A percentile compares a stretch with the other conserved stretches of the same genome.
phyloP scores from a whole-genome alignment of 2,113 vertebrate species.

The Gallinago jamesoni region DNA sequence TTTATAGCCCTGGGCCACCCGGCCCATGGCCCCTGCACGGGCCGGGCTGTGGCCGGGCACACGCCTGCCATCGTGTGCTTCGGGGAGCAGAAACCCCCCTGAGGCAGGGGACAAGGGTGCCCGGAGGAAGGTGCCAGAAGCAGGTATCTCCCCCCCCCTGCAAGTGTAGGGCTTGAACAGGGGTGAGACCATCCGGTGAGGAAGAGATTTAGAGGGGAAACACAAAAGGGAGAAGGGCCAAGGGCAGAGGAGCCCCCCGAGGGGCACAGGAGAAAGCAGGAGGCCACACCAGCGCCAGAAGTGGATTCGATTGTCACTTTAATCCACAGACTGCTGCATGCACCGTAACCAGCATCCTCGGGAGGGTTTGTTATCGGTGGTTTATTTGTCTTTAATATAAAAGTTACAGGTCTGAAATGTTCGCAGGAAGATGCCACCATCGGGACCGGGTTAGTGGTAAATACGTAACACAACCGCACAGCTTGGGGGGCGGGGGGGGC shows the following conservation, averaged over 20 bases:
- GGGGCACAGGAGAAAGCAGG: not conserved
- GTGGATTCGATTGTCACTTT: slow-evolving; percentile 51
- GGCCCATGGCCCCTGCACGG: fast-evolving
- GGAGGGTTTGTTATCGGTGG: not conserved
- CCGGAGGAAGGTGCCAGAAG: not conserved
- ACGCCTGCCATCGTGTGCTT: fast-evolving
- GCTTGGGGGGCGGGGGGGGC: not conserved
- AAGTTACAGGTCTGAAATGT: slow-evolving; percentile 74
- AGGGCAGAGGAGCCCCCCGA: fast-evolving
- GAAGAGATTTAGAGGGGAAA: not conserved
- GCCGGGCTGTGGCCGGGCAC: not conserved
- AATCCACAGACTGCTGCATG: slow-evolving; percentile 61
- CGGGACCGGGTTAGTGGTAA: not conserved
- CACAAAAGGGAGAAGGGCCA: not conserved
- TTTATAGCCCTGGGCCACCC: not conserved
- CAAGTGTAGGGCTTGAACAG: fast-evolving
- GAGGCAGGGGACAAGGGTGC: fast-evolving
- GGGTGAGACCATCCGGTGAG: not conserved
- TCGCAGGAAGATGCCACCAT: slow-evolving; percentile 41
- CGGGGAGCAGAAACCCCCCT: not conserved
- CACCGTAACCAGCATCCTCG: slow-evolving; percentile 38
- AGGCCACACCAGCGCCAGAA: not conserved
- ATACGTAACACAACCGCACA: slow-evolving; percentile 7
- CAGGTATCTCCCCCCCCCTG: too few relatives aligned
- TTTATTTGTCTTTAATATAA: slow-evolving; percentile 76